Evolutionary conservation across 2,888 invertebrate species (phyloP).

Genomic region (Xanthia icteritia): DNA sequence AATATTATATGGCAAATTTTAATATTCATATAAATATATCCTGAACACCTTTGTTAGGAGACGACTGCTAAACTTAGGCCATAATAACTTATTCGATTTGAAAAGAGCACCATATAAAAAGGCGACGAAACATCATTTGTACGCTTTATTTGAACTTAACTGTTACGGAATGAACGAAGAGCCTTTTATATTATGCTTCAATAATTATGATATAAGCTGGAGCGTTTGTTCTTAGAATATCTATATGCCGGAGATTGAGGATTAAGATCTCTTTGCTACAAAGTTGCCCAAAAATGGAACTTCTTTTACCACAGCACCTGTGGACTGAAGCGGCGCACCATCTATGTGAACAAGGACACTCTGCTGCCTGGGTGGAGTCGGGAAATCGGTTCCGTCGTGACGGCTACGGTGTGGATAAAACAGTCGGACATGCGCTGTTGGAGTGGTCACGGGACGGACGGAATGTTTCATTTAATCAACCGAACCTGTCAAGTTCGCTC

Average conservation of each 20-base stretch:
- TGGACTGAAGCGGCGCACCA: not conserved
- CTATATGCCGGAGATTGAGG: not conserved
- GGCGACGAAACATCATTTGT: not conserved
- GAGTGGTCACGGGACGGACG: not conserved
- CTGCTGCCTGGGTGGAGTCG: not conserved
- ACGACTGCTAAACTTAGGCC: not conserved
- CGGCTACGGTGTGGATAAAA: not conserved
- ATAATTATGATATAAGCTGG: not conserved
- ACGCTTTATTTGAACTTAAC: not conserved
- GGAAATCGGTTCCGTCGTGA: not conserved
- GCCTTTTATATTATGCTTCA: not conserved
- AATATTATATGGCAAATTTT: conserved; percentile 19
- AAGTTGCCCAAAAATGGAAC: not conserved
- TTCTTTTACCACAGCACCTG: not conserved
- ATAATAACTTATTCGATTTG: not conserved
- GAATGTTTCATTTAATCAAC: not conserved
- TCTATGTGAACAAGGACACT: not conserved
- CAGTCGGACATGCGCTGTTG: not conserved
- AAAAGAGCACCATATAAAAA: not conserved
- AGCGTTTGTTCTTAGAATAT: not conserved
- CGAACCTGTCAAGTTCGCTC: not conserved
- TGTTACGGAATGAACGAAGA: not conserved
- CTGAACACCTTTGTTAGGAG: not conserved
- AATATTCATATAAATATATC: conserved; percentile 1
- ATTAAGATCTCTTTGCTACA: not conserved